Evolutionary conservation across 2,888 invertebrate species (phyloP), one percentile per base, ranked within the genome.

Genomic region (Panzeria rudis): DNA sequence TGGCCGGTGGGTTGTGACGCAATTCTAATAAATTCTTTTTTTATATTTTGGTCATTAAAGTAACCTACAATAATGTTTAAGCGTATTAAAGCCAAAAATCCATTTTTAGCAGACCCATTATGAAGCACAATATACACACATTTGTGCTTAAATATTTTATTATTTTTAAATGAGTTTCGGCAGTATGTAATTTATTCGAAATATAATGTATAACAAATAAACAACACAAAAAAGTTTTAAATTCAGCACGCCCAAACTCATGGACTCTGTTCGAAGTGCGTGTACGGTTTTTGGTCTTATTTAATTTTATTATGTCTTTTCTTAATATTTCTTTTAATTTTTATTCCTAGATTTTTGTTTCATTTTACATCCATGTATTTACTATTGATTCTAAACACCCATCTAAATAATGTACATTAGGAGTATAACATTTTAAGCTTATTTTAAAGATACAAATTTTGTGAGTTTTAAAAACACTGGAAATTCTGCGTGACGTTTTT

Each of bases 1-100:
- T 61, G 50, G 61, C 32, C 50, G 29, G 50, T 64, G 38, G 64
- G 75, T 29, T 75, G 75, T 75, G 75, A 61, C 59, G 59, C 59
- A 72, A 47, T 72, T 44, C 29, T 9, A 59, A 59, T 38, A 59
- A 41, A 50, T 29, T 71, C 17, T 2, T 59, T 59, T 56, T 56
- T 15, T 56, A 32, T 73, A 38, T 50, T 50, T 73, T 62, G 25
- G 50, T 32, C 35, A 50, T 50, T 25, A 61, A 62, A 50, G 17
- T 50, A n/a, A 47, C 44, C 47, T n/a, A 72, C 47, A 61, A 61
- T 11, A 71, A 38, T 71, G 23, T n/a, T n/a, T n/a, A 50, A 17
- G 73, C 62, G 50, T 50, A 35, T 50, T 61, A 23, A 47, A 32
- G 23, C 9, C n/a, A 62, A 62, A 61, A 29, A n/a, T 32, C 0